Conservation (phyloP, 1,140 invertebrate species). For the Tetramorium alpestre region DNA sequence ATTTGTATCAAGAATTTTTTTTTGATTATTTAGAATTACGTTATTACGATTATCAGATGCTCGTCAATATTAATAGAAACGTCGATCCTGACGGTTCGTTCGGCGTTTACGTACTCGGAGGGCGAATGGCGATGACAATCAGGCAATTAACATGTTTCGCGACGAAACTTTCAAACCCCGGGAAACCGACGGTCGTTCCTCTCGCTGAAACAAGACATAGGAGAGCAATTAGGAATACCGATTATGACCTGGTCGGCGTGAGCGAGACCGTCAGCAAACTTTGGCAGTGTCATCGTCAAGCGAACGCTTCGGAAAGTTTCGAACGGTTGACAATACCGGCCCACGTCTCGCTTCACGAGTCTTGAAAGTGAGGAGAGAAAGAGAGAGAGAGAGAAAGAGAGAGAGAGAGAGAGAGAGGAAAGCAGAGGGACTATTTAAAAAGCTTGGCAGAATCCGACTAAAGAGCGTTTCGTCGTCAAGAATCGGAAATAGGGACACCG, state of each 20-base stretch:
- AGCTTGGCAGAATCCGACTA: background rate
- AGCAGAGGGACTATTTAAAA: slow-evolving; percentile 23
- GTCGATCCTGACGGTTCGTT: background rate
- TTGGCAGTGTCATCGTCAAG: background rate
- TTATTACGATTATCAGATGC: background rate
- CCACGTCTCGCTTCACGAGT: background rate
- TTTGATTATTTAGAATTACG: background rate
- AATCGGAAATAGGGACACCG: background rate
- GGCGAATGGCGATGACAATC: background rate
- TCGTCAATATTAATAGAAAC: slow-evolving; percentile 11
- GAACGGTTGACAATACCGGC: background rate
- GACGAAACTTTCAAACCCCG: background rate
- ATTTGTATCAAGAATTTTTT: background rate
- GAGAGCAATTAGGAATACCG: slow-evolving; percentile 32
- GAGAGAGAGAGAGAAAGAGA: background rate
- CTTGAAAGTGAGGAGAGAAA: background rate
- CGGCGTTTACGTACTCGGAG: background rate
- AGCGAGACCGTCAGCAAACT: slow-evolving; percentile 22
- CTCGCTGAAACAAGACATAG: slow-evolving; percentile 22
- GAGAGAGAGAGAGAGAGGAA: background rate
- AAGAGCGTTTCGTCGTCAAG: background rate
- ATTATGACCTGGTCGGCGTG: slow-evolving; percentile 8
- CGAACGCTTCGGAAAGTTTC: slow-evolving; percentile 18
- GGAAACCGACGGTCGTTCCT: background rate
- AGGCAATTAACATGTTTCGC: slow-evolving; percentile 34